Base-by-base conservation (phyloP, 1,140 invertebrate genomes). In the Aphaenogaster rudis region DNA sequence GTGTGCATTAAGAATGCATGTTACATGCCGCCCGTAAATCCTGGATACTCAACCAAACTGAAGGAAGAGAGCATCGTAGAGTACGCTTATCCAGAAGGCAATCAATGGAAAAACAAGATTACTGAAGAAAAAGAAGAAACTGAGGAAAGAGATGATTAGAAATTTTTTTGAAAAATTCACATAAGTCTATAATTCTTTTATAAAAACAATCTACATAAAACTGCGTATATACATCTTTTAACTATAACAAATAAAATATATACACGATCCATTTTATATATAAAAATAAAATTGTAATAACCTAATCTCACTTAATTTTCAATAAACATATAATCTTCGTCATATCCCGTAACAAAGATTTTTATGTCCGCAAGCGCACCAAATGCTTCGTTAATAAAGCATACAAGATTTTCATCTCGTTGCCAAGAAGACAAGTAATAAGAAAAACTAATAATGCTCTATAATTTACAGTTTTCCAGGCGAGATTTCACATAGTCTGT, bases 11-110 rank as follows among this genome's bases (percentile, higher is more conserved):
- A 96, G 50, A 96, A 97, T 90, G 42, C 52, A 4, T 11, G 1
- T 61, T 61, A 76, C 42, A 76, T 84, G 98, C 97, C 5, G 95
- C 96, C 91, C 99, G 99, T 92, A 94, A 97, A 92, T 2, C 96
- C 97, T 17, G 98, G 98, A 1, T 99, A 98, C 95, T 98, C 97
- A 84, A 97, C 97, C 0, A 96, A 98, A 92, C 96, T 99, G 88
- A 97, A 97, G 88, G 95, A 96, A 2, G 95, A 96, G 45, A 96
- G 97, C 5, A 92, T 98, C 17, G 90, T 95, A 36, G 96, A 97
- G 64, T 98, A 97, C 93, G 95, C 96, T 82, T 99, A 97, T 95
- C 98, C 98, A 0, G 93, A 96, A 85, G 98, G 98, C 13, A 96
- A 92, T 21, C 96, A 97, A 92, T 99, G 98, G 98, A 95, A 97